Percentiles rank a stretch among this genome's conserved stretches.
Conservation (phyloP, 2,113 vertebrate species). For the Elanoides forficatus region DNA sequence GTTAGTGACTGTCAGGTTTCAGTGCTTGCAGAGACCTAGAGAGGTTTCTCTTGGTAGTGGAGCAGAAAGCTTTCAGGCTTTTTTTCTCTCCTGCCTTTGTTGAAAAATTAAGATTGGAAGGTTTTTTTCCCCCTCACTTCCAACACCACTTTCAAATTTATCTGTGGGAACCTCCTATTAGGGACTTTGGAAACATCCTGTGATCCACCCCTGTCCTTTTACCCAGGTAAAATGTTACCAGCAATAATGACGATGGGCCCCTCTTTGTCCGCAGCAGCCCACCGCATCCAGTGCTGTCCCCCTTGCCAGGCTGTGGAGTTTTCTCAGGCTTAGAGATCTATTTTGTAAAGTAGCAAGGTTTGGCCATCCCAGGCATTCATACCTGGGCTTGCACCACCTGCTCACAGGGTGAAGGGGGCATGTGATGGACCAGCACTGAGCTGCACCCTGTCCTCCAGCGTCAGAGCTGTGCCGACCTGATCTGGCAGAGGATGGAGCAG, state of each 20-base stretch:
- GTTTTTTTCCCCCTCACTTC: not conserved
- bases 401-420: too few species aligned
- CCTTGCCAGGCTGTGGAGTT: fast-evolving
- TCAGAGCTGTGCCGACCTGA: not conserved
- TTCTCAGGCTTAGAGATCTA: not conserved
- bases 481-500: not conserved
- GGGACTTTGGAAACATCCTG: not conserved
- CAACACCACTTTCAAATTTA: not conserved
- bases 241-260: not conserved
- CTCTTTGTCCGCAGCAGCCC: not conserved
- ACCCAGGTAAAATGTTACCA: not conserved
- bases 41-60: too few species aligned
- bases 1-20: too few species aligned
- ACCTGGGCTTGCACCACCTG: fast-evolving
- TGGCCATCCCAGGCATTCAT: fast-evolving
- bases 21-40: fast-evolving
- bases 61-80: not conserved
- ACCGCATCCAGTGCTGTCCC: fast-evolving
- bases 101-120: not conserved
- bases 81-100: not conserved
- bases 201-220: fast-evolving
- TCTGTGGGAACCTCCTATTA: fast-evolving
- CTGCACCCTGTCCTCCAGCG: fast-evolving
- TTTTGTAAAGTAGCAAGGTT: not conserved
- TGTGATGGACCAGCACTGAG: not conserved